Percentiles rank a stretch among this genome's conserved stretches.
Evolutionary conservation across 2,888 invertebrate species (phyloP).

Genomic region (Drosophila kuntzei): DNA sequence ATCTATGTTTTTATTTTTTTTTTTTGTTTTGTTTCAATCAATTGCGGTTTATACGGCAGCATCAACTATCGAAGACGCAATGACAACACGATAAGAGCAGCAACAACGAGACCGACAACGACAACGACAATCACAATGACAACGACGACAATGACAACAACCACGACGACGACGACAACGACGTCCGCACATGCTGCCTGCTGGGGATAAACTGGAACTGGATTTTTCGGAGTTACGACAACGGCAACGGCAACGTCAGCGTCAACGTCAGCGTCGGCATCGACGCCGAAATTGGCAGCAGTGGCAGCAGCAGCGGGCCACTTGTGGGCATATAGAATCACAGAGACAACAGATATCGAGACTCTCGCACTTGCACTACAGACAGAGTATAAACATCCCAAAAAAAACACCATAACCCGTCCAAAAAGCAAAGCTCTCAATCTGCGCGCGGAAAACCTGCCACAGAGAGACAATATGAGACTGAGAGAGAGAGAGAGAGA

Average conservation of each 20-base stretch:
- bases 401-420: constrained; percentile 46
- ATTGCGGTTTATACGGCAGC: constrained; percentile 18
- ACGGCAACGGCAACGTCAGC: constrained; percentile 21
- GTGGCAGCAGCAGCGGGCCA: constrained; percentile 41
- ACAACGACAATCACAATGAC: constrained; percentile 34
- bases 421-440: constrained; percentile 54
- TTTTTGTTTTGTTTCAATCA: constrained; percentile 6
- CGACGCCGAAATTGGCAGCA: constrained; percentile 22
- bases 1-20: constrained; percentile 2
- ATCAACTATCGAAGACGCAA: constrained; percentile 31
- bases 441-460: constrained; percentile 52
- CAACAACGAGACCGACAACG: constrained; percentile 27
- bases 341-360: constrained; percentile 68
- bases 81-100: constrained; percentile 43
- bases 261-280: constrained; percentile 20
- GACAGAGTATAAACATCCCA: constrained; percentile 56
- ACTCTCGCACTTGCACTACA: constrained; percentile 45
- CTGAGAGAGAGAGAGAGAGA: constrained; percentile 9
- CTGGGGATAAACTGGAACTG: constrained; percentile 85
- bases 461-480: constrained; percentile 1
- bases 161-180: constrained; percentile 63
- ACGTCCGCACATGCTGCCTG: constrained; percentile 85
- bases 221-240: constrained; percentile 81
- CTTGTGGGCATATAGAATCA: constrained; percentile 65
- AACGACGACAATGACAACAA: constrained; percentile 34